Base-by-base conservation (phyloP, 2,797 vertebrate genomes). In the Furcifer pardalis region DNA sequence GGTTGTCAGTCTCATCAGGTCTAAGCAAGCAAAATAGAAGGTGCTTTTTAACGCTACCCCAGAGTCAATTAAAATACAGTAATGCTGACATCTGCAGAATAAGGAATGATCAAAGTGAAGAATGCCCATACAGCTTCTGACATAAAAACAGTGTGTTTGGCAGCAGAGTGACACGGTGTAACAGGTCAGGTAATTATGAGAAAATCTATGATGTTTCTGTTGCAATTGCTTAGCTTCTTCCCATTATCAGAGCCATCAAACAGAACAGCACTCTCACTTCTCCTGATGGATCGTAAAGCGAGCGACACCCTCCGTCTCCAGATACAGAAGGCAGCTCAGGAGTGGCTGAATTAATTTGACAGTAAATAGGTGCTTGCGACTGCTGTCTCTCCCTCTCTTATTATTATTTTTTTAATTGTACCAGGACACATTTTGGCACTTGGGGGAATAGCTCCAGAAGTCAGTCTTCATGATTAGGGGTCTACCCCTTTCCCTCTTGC, bases 271-370 rank as follows among this genome's bases (percentile, higher is more conserved):
- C 84, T 91, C 91, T 95, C 91, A 90, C 91, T 92, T 92, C 93
- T 93, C 87, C 94, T 90, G 93, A 94, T 88, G 92, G 92, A 90
- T 95, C 89, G 85, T 91, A 88, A 93, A 92, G 92, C 94, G 89
- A 91, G 94, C 95, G 96, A 96, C 94, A 95, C 86, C 44, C 89
- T 91, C 74, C 17, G 86, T 94, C 85, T 85, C 89, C 93, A 89
- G 94, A 95, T 94, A 93, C 95, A 95, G 94, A 95, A 91, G 95
- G 94, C 89, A 91, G 95, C 94, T 96, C 94, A 92, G 87, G 89
- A 93, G 91, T 90, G 68, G 68, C 93, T 92, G 96, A 97, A 97
- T 97, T 97, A 97, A 98, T 97, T 94, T 97, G 97, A 98, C 96
- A 97, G 95, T 96, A 96, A 97, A 95, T 97, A 97, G 97, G 94